Evolutionary conservation across 2,888 invertebrate species (phyloP), one percentile per base, ranked within the genome.

Genomic region (Campoletis raptor): DNA sequence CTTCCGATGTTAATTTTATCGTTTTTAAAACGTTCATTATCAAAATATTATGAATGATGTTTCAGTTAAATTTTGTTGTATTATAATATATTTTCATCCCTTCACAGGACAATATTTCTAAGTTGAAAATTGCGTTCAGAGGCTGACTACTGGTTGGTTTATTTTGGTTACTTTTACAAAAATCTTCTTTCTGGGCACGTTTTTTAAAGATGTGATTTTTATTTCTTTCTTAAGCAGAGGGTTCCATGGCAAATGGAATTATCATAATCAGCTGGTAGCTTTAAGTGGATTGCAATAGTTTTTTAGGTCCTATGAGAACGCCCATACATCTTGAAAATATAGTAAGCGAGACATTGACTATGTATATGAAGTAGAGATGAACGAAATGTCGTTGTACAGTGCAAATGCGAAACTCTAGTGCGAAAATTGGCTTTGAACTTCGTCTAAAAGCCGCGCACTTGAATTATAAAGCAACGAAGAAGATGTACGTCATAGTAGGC

Each of bases 371-470:
- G 42, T 45, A 80, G 69, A 74, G 37, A 67, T 42, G 24, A 79
- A 21, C 24, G 24, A 30, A 70, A 79, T 57, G 42, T 66, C 66
- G 15, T 37, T 66, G 15, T 45, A 45, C 15, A 48, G 66, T 48
- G 36, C 61, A 80, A 72, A 80, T 30, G 21, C 61, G 73, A 72
- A 84, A 74, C 74, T 83, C 67, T 40, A 40, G 36, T 37, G 40
- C 67, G 61, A 72, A 86, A 86, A 87, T 87, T 88, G 83, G 88
- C 88, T 88, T 85, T 85, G 83, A 86, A 88, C 83, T 85, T 86
- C 69, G 85, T 61, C 81, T 57, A 82, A 83, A 74, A 82, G 67
- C 52, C 80, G 69, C 48, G 81, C 74, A 48, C 76, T 81, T 72
- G 76, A 85, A 83, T 77, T 84, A 72, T 81, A 57, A 83, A 77